Base-by-base conservation (phyloP, 2,888 invertebrate species). In the Conops quadrifasciatus region DNA sequence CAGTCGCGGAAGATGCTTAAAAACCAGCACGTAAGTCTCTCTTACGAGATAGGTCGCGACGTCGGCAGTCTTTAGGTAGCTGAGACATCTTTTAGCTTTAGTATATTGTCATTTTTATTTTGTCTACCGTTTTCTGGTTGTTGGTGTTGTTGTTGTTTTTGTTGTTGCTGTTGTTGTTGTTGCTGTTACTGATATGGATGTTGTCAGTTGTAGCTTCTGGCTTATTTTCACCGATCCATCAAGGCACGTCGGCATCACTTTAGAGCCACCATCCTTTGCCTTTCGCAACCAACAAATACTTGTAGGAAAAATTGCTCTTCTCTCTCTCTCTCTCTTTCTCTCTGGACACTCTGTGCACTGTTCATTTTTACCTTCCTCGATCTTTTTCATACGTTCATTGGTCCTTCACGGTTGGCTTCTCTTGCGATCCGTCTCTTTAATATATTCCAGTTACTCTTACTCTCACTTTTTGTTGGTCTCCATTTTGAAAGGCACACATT, bases 401-500 rank as follows among this genome's bases (percentile, higher is more conserved):
- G 51, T 36, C 5, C 36, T 36, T 36, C 36, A 36, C 36, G 36
- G 9, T 36, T 36, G 36, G 9, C 36, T 4, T 36, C 36, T 36
- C 36, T 36, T 36, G 9, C 36, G 36, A 36, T 36, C 53, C 51
- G 62, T 69, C 58, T 47, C 65, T n/a, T 11, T 28, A 19, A 15
- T 30, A 58, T 56, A 45, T 26, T 47, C 66, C 58, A 65, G 43
- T 21, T 11, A 28, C 28, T 56, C 56, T 19, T 15, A 26, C 15
- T 28, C 15, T 56, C 51, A 16, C 49, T 53, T 66, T 36, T 47
- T 36, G 67, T 77, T 74, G 77, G 78, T 79, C 84, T 82, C 84
- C 84, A 84, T 84, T 84, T 84, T 84, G 81, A 81, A 82, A 80
- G n/a, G 36, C 5, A 9, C 36, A 36, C 36, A 30, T 21, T 49